These are phyloP conservation scores for Meloidogyne hapla DNA, from an alignment of 1,140 invertebrate species.

Conservation along the genomic window DNA sequence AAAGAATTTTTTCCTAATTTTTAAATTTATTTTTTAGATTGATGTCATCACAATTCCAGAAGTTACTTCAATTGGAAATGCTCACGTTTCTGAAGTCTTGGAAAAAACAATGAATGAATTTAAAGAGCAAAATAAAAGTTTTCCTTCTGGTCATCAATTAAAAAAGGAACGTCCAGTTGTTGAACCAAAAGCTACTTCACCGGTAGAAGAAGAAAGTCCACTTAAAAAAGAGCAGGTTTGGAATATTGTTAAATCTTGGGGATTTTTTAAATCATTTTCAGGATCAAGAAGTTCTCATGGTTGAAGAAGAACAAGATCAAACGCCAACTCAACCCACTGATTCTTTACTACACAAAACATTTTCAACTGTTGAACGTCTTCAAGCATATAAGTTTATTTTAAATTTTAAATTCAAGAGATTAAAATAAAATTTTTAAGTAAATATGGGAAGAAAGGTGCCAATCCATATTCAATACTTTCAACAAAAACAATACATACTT, in stretches of 20 bases:
- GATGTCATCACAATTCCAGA: slow-evolving; percentile 37
- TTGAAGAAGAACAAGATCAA: slow-evolving; percentile 14
- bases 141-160: slow-evolving; percentile 48
- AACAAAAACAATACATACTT: slow-evolving; percentile 9
- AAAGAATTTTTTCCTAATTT: neutral
- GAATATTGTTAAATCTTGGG: neutral
- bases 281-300: slow-evolving; percentile 1
- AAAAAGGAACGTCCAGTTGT: slow-evolving; percentile 18
- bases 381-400: neutral
- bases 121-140: slow-evolving; percentile 47
- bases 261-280: neutral
- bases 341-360: slow-evolving; percentile 21
- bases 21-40: slow-evolving; percentile 33
- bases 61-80: slow-evolving; percentile 36
- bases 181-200: slow-evolving; percentile 7
- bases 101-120: slow-evolving; percentile 44
- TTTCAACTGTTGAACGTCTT: slow-evolving; percentile 10
- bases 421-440: neutral
- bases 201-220: neutral
- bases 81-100: slow-evolving; percentile 36
- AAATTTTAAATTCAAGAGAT: neutral
- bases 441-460: slow-evolving; percentile 26
- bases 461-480: slow-evolving; percentile 18
- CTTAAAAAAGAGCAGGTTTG: neutral
- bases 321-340: neutral